These are phyloP conservation scores for Anastatus disparis DNA, from an alignment of 1,140 invertebrate species.

Conservation along the genomic window DNA sequence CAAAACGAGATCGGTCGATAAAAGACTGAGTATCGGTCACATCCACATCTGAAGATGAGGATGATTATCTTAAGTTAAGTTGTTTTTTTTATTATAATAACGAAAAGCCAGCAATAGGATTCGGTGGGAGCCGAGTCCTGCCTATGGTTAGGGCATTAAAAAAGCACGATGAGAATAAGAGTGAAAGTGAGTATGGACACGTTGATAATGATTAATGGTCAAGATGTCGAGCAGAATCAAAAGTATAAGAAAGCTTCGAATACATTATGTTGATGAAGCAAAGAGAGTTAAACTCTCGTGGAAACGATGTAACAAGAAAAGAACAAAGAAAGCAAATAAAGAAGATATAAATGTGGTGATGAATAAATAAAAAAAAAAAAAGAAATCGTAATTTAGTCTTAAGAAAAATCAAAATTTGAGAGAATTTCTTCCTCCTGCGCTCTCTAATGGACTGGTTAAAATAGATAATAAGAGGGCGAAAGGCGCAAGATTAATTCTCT, in stretches of 20 bases:
- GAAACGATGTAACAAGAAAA: conserved; percentile 7
- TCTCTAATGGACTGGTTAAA: conserved; percentile 37
- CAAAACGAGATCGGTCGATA: conserved; percentile 42
- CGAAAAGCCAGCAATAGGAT: conserved; percentile 66
- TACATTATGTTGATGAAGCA: neutral
- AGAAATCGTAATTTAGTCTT: conserved; percentile 34
- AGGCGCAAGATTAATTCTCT: conserved; percentile 50
- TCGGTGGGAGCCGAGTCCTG: conserved; percentile 60
- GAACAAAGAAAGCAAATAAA: conserved; percentile 16
- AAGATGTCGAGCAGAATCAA: conserved; percentile 61
- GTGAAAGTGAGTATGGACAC: conserved; percentile 7
- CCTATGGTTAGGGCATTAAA: conserved; percentile 66
- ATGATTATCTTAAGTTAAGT: conserved; percentile 57
- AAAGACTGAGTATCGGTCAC: conserved; percentile 38
- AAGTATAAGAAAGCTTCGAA: conserved; percentile 36
- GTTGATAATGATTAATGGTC: conserved; percentile 36
- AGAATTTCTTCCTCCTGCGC: conserved; percentile 47
- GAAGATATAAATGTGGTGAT: conserved; percentile 7
- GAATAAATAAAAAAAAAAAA: conserved; percentile 4
- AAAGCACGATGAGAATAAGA: conserved; percentile 39
- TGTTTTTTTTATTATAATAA: conserved; percentile 38
- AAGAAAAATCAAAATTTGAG: conserved; percentile 51
- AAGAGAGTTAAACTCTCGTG: conserved; percentile 6
- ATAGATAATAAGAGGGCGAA: conserved; percentile 10
- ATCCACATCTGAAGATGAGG: conserved; percentile 28